Base-by-base conservation (phyloP, 2,113 vertebrate genomes). In the Elephantulus edwardii region DNA sequence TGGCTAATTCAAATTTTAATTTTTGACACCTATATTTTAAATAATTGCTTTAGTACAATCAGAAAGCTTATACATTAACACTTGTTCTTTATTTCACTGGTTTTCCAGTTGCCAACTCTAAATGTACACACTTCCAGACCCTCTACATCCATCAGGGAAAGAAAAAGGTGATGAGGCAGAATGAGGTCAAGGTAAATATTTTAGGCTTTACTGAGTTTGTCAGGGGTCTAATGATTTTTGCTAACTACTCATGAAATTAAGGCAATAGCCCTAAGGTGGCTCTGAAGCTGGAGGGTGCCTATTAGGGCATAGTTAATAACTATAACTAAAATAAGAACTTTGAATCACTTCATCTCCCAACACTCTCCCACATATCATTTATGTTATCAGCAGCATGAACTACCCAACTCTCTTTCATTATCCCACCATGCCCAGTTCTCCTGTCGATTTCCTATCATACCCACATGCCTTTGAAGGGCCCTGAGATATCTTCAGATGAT, bases 211-310 rank as follows among this genome's bases (percentile, higher is more conserved):
- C 0, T 80, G 46, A 75, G 10, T 72, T 78, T 85, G 44, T 40
- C 68, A 83, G 85, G 54, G 12, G 20, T 83, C 46, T 83, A 60
- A 48, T 48, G 78, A 91, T 30, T 94, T 92, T 94, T 91, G 48
- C 22, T 52, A 91, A 84, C 14, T 46, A 54, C 60, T 91, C n/a
- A 68, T 24, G 60, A 92, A 93, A 83, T 89, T 60, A 75, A 74
- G 64, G 76, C 35, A 88, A 38, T 26, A 75, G 52, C 4, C 11
- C 42, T 72, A 46, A 77, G 6, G 56, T 8, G 77, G 8, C 20
- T 77, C 14, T 40, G 70, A 77, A 86, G 56, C 72, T 30, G 28
- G 78, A 9, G 11, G 30, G 3, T 7, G 20, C 1, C 24, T 60
- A 46, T 19, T 3, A 62, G n/a, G 24, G 20, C 6, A 8, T 10